phyloP scores from a whole-genome alignment of 2,113 vertebrate species.

The Tapirus terrestris region DNA sequence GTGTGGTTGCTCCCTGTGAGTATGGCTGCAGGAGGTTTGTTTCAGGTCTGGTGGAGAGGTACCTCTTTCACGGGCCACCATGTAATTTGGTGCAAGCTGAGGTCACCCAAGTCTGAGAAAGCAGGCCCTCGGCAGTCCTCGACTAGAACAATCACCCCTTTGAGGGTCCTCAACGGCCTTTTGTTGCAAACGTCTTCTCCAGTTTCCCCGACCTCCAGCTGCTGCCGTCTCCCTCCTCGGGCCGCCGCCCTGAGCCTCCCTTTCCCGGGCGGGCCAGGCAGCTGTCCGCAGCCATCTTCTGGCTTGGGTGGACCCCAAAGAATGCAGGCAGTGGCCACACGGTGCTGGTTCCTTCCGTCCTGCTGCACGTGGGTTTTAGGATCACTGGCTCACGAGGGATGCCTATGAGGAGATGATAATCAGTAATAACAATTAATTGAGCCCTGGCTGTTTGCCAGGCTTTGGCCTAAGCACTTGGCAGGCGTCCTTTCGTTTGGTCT shows the following conservation, averaged over 20 bases:
- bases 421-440: not conserved
- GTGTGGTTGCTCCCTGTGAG: accelerated
- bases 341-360: accelerated
- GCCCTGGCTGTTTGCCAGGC: not conserved
- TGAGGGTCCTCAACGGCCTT: slow-evolving; percentile 63
- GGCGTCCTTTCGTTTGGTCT: not conserved
- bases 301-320: not conserved
- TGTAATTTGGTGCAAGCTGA: not conserved
- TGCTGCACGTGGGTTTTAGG: not conserved
- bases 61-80: not conserved
- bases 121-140: slow-evolving; percentile 1
- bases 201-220: slow-evolving; percentile 28
- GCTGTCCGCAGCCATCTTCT: not conserved
- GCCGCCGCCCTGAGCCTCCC: not conserved
- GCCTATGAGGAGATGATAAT: not conserved
- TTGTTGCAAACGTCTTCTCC: slow-evolving; percentile 48
- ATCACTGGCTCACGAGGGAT: not conserved
- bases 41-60: not conserved
- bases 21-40: not conserved
- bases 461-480: not conserved
- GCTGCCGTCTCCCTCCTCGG: not conserved
- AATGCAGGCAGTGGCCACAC: not conserved
- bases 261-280: not conserved
- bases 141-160: slow-evolving; percentile 28
- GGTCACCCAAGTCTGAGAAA: slow-evolving; percentile 56